Percentiles rank a stretch among this genome's conserved stretches.
Conservation (phyloP, 2,797 vertebrate species). For the Neosilurus mollespiculum region DNA sequence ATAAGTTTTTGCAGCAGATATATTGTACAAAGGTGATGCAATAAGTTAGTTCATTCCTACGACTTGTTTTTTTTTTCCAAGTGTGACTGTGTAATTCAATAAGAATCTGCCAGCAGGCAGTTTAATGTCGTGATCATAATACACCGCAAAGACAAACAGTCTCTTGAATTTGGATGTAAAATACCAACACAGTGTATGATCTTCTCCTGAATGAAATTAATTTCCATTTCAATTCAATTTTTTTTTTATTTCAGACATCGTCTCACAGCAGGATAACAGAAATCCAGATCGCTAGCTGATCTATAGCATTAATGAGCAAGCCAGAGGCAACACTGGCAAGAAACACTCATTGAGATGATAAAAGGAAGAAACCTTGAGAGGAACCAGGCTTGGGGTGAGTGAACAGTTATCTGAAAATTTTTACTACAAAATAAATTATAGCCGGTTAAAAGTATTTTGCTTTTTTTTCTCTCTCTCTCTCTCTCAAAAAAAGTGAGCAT, state of each 20-base stretch:
- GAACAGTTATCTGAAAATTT: background rate
- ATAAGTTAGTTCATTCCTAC: conserved; percentile 9
- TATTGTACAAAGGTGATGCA: conserved; percentile 16
- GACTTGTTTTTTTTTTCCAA: background rate
- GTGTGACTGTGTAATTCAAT: conserved; percentile 20
- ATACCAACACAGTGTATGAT: background rate
- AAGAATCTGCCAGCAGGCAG: background rate
- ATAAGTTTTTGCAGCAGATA: conserved; percentile 14
- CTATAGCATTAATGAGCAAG: background rate
- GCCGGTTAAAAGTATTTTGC: background rate
- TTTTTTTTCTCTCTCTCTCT: background rate
- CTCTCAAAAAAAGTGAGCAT: background rate
- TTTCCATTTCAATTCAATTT: background rate
- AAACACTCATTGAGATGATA: background rate
- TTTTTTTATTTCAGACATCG: background rate
- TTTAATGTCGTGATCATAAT: conserved; percentile 8
- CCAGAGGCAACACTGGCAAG: background rate
- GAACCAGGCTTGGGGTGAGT: background rate
- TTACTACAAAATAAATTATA: background rate
- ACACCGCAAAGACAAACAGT: conserved; percentile 2
- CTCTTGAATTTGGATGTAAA: background rate
- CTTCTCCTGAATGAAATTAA: conserved; percentile 7
- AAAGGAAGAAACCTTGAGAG: background rate
- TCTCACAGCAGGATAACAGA: background rate
- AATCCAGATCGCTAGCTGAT: background rate